Base-by-base conservation (phyloP, 2,797 vertebrate species). In the Leptatherina wallacei region DNA sequence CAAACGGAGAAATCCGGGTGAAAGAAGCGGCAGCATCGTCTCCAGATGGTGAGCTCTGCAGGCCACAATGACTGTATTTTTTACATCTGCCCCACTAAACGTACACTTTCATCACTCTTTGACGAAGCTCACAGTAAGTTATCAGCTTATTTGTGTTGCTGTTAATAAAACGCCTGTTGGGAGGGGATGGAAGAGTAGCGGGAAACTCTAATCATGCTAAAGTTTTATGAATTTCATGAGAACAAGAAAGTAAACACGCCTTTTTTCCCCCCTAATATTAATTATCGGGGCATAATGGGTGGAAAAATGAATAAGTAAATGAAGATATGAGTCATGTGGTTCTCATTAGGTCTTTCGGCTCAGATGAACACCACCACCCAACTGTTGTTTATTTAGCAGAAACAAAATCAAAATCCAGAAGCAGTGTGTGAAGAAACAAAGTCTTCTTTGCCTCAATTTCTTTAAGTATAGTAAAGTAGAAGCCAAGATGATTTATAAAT, bases 31-130 rank as follows among this genome's bases (percentile, higher is more conserved):
- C 52, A 16, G n/a, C 22, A 13, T 1, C 22, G 12, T 52, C 49
- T 52, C 52, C 52, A 55, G 52, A 55, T 55, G 52, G 52, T 55
- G 1, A 27, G 52, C 52, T 55, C 52, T 29, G 52, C 52, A 55
- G 52, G 52, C 24, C 22, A 29, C 22, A 54, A 29, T 14, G 24
- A 27, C 52, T 54, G 24, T n/a, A 47, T n/a, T 20, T n/a, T n/a
- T 47, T 47, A 47, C 7, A 47, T 47, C 44, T 47, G 44, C 44
- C 44, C 20, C 44, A n/a, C 18, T 47, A 47, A 47, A 29, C 12
- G 52, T 54, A 54, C 12, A 12, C 52, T 13, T 27, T 29, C 11
- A 27, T 54, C 52, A 27, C 52, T 27, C 29, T 29, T 6, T 54
- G 24, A 54, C 22, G 29, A 14, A 29, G 52, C 52, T 54, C 52